Percentiles rank a stretch among this genome's conserved stretches.
Evolutionary conservation across 2,888 invertebrate species (phyloP).

Genomic region (Oscheius onirici): DNA sequence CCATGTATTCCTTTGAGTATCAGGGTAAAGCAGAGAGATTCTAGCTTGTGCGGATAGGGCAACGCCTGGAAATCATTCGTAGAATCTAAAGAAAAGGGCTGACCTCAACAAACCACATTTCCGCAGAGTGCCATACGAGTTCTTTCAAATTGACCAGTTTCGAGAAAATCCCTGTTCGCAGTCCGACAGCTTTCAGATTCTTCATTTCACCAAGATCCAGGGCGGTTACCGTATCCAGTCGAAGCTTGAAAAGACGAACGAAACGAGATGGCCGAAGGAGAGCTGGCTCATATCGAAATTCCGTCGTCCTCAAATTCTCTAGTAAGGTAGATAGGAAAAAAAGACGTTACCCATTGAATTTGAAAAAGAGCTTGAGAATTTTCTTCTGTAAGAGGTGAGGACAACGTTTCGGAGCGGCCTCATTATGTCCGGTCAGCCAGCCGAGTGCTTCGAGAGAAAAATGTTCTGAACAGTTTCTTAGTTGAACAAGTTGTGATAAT

Average conservation of each 20-base stretch:
- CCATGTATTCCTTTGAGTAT: constrained; percentile 21
- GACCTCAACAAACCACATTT: constrained; percentile 31
- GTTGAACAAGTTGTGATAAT: neutral
- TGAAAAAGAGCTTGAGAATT: constrained; percentile 34
- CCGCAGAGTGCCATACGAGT: constrained; percentile 43
- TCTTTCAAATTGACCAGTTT: constrained; percentile 33
- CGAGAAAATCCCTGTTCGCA: constrained; percentile 38
- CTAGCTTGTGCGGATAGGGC: constrained; percentile 32
- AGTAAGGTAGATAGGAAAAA: neutral
- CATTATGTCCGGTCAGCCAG: constrained; percentile 29
- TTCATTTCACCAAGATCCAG: constrained; percentile 43
- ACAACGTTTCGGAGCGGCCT: constrained; percentile 34
- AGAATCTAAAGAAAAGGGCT: neutral
- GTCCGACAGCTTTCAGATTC: constrained; percentile 21
- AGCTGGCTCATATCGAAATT: constrained; percentile 12
- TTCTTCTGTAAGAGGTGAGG: constrained; percentile 47
- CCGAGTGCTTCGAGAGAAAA: constrained; percentile 33
- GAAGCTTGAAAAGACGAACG: constrained; percentile 36
- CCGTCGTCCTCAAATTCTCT: neutral
- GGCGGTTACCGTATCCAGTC: constrained; percentile 33
- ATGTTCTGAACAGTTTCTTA: constrained; percentile 33
- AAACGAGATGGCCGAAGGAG: constrained; percentile 47
- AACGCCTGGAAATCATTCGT: constrained; percentile 27
- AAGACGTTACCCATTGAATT: constrained; percentile 33
- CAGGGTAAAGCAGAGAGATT: constrained; percentile 31